Conservation (phyloP, 1,140 invertebrate species). For the Sycophaga agraensis region DNA sequence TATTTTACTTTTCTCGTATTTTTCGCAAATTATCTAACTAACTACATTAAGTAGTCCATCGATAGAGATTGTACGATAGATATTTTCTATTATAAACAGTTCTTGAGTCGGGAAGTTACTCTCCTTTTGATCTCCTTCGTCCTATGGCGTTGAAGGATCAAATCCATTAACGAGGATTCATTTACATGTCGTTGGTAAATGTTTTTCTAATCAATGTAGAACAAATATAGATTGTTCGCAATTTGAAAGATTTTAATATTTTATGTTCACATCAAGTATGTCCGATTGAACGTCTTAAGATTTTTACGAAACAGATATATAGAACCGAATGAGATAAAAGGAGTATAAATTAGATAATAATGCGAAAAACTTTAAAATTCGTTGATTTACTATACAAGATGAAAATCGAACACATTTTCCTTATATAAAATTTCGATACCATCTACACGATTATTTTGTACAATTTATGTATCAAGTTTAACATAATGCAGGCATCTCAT, state of each 20-base stretch:
- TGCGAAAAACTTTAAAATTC: constrained; percentile 22
- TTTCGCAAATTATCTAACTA: constrained; percentile 37
- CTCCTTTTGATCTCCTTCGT: constrained; percentile 28
- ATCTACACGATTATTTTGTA: constrained; percentile 22
- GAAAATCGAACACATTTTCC: constrained; percentile 23
- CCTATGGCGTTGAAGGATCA: constrained; percentile 17
- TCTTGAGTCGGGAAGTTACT: constrained; percentile 31
- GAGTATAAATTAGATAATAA: constrained; percentile 12
- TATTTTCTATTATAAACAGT: constrained; percentile 34
- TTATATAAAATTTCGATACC: constrained; percentile 17
- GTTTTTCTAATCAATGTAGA: not conserved
- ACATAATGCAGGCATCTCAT: constrained; percentile 5
- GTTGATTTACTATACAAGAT: constrained; percentile 27
- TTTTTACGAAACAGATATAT: not conserved
- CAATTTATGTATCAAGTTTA: constrained; percentile 6
- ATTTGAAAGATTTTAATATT: not conserved
- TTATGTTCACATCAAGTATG: constrained; percentile 7
- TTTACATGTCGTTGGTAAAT: not conserved
- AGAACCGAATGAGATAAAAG: constrained; percentile 15
- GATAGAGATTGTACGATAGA: constrained; percentile 40
- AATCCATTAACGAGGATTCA: constrained; percentile 23
- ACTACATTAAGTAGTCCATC: constrained; percentile 34
- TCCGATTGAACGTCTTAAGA: not conserved
- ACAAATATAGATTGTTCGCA: not conserved
- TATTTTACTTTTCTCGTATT: constrained; percentile 22